These are phyloP conservation scores for Cassiopea xamachana DNA, from an alignment of 30 jellyfish, hydroid and myxozoan genomes.

Conservation along the genomic window DNA sequence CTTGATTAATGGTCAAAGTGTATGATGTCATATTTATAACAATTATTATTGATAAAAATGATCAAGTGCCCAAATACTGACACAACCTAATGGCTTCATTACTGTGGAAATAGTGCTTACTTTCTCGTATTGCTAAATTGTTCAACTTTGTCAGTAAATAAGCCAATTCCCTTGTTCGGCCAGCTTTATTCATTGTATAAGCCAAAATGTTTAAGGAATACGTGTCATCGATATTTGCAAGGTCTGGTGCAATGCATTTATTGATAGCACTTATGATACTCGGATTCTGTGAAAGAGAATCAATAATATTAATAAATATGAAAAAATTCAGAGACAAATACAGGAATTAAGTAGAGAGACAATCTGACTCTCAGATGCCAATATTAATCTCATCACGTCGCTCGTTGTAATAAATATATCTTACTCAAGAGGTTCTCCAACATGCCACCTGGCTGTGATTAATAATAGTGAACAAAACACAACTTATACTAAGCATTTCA, in stretches of 20 bases:
- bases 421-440: too few species aligned
- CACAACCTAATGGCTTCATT: not conserved
- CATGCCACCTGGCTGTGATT: too few species aligned
- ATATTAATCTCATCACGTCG: too few species aligned
- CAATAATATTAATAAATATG: not conserved
- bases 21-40: not conserved
- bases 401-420: too few species aligned
- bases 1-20: not conserved
- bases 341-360: not conserved
- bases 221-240: slow-evolving; percentile 69
- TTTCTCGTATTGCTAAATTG: slow-evolving; percentile 44
- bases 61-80: not conserved
- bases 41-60: not conserved
- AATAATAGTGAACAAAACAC: too few species aligned
- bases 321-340: not conserved
- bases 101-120: slow-evolving; percentile 4
- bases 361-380: not conserved
- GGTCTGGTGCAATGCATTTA: slow-evolving; percentile 61
- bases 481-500: not conserved
- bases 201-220: slow-evolving; percentile 75
- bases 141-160: slow-evolving; percentile 42
- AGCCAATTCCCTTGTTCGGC: slow-evolving; percentile 36
- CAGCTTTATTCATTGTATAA: slow-evolving; percentile 83
- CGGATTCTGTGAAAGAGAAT: slow-evolving; percentile 36
- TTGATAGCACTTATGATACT: slow-evolving; percentile 44